phyloP scores from a whole-genome alignment of 1,140 invertebrate species.

The Heliconius hermathena region DNA sequence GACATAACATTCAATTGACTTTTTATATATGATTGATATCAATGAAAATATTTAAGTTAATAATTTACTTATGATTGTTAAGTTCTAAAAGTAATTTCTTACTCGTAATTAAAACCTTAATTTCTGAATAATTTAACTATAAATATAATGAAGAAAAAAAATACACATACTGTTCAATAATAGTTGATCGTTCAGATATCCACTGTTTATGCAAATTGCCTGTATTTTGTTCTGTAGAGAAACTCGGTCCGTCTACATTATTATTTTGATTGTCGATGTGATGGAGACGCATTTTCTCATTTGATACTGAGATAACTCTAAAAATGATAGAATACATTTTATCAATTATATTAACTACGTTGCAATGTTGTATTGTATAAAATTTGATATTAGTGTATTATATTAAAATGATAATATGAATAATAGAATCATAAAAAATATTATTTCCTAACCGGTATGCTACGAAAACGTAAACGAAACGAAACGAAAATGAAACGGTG shows the following conservation, averaged over 20 bases:
- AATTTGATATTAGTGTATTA: too few species aligned
- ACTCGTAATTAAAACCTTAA: neutral
- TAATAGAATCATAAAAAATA: too few species aligned
- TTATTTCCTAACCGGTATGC: too few species aligned
- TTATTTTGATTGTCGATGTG: constrained; percentile 63
- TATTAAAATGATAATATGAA: too few species aligned
- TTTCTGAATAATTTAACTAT: neutral
- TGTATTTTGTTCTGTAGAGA: constrained; percentile 59
- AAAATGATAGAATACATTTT: constrained; percentile 19
- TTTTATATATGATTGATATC: neutral
- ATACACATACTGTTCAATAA: constrained; percentile 77
- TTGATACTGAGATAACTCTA: constrained; percentile 84
- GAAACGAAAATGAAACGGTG: too few species aligned
- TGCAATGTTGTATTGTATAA: too few species aligned
- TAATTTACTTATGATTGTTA: too few species aligned
- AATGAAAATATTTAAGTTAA: too few species aligned
- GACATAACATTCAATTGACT: neutral
- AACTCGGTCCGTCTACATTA: constrained; percentile 53
- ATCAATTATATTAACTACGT: neutral
- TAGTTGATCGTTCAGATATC: constrained; percentile 69
- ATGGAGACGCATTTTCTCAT: constrained; percentile 76
- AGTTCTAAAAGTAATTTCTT: too few species aligned
- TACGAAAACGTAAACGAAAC: too few species aligned
- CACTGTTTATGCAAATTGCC: constrained; percentile 77
- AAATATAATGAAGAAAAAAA: neutral